These are phyloP conservation scores for Synodontis membranacea DNA, from an alignment of 2,113 vertebrate species.

Conservation along the genomic window DNA sequence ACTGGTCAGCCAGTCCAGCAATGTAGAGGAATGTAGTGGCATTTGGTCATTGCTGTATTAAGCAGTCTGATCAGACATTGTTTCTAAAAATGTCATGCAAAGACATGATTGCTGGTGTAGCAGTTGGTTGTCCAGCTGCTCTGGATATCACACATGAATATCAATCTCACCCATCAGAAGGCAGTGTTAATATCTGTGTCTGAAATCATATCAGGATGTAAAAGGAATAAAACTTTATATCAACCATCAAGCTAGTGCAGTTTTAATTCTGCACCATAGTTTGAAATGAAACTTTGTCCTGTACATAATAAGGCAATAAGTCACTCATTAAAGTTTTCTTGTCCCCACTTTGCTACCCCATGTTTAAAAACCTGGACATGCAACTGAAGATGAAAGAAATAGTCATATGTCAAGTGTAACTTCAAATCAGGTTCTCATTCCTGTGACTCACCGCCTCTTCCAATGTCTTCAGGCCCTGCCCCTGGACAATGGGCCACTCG, in stretches of 20 bases:
- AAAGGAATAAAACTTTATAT: neutral
- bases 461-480: slow-evolving; percentile 58
- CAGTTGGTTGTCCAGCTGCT: neutral
- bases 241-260: neutral
- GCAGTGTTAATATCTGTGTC: neutral
- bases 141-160: neutral
- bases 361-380: neutral
- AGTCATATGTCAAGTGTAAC: slow-evolving; percentile 1
- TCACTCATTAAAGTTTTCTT: neutral
- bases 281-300: neutral
- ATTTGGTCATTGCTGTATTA: neutral
- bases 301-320: neutral
- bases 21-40: neutral
- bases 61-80: neutral
- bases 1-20: neutral
- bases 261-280: neutral
- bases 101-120: neutral
- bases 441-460: slow-evolving; percentile 41
- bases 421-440: slow-evolving; percentile 55
- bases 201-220: neutral
- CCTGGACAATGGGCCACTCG: slow-evolving; percentile 86
- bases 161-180: neutral
- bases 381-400: neutral
- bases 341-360: neutral
- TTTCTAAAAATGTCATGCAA: neutral